Conservation (phyloP, 2,888 invertebrate genomes). For the Margaritifera margaritifera region DNA sequence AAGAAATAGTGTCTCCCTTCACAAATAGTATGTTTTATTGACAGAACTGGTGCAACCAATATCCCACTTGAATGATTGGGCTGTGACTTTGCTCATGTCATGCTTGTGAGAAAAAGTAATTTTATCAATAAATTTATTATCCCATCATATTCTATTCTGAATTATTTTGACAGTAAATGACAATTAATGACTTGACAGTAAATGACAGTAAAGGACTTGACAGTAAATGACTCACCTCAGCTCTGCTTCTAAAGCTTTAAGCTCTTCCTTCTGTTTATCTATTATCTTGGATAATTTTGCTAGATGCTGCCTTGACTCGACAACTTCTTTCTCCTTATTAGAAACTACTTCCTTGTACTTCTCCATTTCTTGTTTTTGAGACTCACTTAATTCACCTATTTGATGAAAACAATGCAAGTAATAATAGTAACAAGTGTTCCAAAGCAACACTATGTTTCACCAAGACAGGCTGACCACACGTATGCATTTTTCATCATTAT, state of each 20-base stretch:
- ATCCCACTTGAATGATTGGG: too few species aligned
- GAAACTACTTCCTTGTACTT: slow-evolving; percentile 55
- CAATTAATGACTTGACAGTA: too few species aligned
- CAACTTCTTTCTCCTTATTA: slow-evolving; percentile 64
- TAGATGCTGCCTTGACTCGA: slow-evolving; percentile 67
- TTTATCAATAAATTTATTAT: neutral
- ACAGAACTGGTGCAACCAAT: too few species aligned
- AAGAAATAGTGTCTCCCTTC: too few species aligned
- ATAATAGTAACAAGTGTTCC: too few species aligned
- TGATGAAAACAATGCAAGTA: too few species aligned
- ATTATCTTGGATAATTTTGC: slow-evolving; percentile 71
- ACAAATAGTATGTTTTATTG: too few species aligned
- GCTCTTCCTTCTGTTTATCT: slow-evolving; percentile 68
- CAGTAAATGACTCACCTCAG: slow-evolving; percentile 56
- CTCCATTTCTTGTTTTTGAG: slow-evolving; percentile 71
- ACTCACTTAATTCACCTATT: slow-evolving; percentile 70
- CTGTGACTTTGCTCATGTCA: too few species aligned
- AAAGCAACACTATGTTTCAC: too few species aligned
- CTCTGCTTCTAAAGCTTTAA: slow-evolving; percentile 55
- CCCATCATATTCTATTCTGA: neutral
- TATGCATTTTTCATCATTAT: neutral
- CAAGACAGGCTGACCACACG: too few species aligned
- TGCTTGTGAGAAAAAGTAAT: neutral
- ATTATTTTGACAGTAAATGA: neutral
- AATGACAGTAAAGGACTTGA: too few species aligned